Conservation (phyloP, 2,888 invertebrate species). For the Pyralis farinalis region DNA sequence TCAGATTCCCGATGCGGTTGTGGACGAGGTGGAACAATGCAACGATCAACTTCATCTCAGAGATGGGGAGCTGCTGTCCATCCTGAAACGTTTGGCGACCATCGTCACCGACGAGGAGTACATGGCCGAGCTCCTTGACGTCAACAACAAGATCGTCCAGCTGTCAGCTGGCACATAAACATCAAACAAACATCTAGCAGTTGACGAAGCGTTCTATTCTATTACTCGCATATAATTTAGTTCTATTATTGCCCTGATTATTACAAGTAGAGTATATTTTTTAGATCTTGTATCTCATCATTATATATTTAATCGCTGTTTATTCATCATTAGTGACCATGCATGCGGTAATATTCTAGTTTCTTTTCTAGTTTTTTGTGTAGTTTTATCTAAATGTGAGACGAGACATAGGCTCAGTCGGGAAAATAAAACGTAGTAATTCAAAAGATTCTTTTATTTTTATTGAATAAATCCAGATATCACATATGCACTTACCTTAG, state of each 20-base stretch:
- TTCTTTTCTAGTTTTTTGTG: not conserved
- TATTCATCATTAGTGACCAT: too few species aligned
- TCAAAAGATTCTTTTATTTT: not conserved
- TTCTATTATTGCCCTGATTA: too few species aligned
- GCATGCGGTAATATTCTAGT: not conserved
- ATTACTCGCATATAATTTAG: too few species aligned
- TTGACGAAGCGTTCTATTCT: too few species aligned
- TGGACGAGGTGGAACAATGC: conserved; percentile 84
- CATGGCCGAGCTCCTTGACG: conserved; percentile 86
- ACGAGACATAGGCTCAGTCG: conserved; percentile 7
- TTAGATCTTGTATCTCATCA: too few species aligned
- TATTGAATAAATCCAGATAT: too few species aligned
- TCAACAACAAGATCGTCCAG: conserved; percentile 86
- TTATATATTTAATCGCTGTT: too few species aligned
- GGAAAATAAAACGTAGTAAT: conserved; percentile 4
- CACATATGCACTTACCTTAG: too few species aligned
- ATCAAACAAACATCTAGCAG: not conserved
- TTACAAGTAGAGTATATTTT: too few species aligned
- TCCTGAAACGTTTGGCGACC: conserved; percentile 84
- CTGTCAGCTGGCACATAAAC: conserved; percentile 60
- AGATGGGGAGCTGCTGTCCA: conserved; percentile 83
- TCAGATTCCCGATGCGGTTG: conserved; percentile 85
- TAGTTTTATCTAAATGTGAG: conserved; percentile 1
- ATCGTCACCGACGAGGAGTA: conserved; percentile 88
- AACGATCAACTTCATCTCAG: conserved; percentile 87